Base-by-base conservation (phyloP, 2,797 vertebrate species). In the Staurois parvus region DNA sequence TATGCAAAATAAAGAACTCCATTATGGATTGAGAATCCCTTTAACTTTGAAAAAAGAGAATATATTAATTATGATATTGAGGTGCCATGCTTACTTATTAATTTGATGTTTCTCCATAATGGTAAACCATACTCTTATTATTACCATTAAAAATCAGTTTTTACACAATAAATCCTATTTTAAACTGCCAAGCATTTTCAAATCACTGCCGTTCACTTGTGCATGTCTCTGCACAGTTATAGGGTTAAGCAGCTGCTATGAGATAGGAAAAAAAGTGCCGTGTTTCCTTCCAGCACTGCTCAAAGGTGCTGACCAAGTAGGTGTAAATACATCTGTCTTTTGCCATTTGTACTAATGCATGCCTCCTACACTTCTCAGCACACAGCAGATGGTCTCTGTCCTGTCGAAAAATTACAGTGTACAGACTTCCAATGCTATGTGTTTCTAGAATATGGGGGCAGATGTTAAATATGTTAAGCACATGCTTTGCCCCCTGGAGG, bases 251-350 rank as follows among this genome's bases (percentile, higher is more conserved):
- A 97, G 96, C 95, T 97, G 96, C 93, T 96, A 92, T 93, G 88
- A 74, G 88, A 89, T 90, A 85, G 81, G 80, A 59, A 85, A 85
- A 85, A 69, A 86, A 83, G 89, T 89, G 88, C 87, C 81, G 81
- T 90, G 89, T 92, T 93, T 92, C 94, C 93, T 95, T 90, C 87
- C 86, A 94, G 93, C 91, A 26, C 30, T 2, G 95, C 96, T 97
- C 91, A 88, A 93, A 96, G 94, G 94, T 95, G 94, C 92, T 96
- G 95, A 94, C 95, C 96, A 95, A 84, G 93, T 94, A 98, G 96
- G 95, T 98, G 96, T 95, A 96, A 97, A 96, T 95, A 95, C 96
- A 98, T 96, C 96, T 96, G 96, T 94, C 90, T 93, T 91, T 91
- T 92, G 90, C 94, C 90, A 91, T 94, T 92, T 92, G 90, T 89